Evolutionary conservation across 2,888 invertebrate species (phyloP), one percentile per base, ranked within the genome.

Genomic region (Eupithecia exiguata): DNA sequence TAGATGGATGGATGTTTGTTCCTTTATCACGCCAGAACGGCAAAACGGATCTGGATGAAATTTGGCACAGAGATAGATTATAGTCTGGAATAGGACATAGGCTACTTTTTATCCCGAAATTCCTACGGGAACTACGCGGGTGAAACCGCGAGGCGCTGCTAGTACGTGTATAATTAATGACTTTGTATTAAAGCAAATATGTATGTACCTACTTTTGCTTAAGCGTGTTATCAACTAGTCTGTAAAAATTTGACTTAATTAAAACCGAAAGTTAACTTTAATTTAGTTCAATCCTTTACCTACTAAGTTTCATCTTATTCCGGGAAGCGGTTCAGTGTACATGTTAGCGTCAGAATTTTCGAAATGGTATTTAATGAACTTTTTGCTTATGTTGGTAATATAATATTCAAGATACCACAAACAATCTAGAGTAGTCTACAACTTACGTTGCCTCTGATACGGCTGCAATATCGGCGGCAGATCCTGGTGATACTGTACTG

Each of bases 391-490:
- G 25, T 12, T 58, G 14, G 5, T 53, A 18, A 25, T 40, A n/a
- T 53, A 21, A 21, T 21, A n/a, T n/a, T n/a, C n/a, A n/a, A n/a
- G 7, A 58, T 25, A 25, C 49, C 10, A 58, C 25, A 25, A 58
- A 14, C 25, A 25, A 58, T 25, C 12, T 53, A 53, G 21, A 53
- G n/a, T 21, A 14, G 12, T 21, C 53, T 58, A 12, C 25, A 25
- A 58, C 93, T 92, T 77, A 92, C 92, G 87, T 83, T 89, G 91
- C 69, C 89, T 90, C 70, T 89, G 89, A 62, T 88, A 89, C 69
- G 87, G 87, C 70, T 86, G 87, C 38, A 84, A 84, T 79, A 87
- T 7, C 62, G 62, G 62, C 0, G 87, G 90, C 79, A 91, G 92
- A 53, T 90, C 87, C 71, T 91, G 87, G n/a, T 84, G 81, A 78